A percentile compares a stretch with the other conserved stretches of the same genome.
Conservation (phyloP, 2,113 vertebrate genomes). For the Sisor rabdophorus region DNA sequence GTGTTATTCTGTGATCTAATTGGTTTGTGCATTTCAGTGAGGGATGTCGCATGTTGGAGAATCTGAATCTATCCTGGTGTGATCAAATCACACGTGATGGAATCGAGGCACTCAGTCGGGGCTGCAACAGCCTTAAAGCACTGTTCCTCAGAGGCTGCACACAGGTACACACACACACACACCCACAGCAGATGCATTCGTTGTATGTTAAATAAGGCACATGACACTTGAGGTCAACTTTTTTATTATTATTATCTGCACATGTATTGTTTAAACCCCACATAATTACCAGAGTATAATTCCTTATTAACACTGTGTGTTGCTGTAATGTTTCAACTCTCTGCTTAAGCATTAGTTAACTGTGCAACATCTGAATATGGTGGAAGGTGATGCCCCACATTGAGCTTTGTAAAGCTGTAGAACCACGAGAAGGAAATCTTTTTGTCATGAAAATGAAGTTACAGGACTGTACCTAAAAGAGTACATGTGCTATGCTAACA, state of each 20-base stretch:
- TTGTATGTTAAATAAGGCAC: too few relatives aligned
- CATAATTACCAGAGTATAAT: background rate
- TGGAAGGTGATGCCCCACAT: background rate
- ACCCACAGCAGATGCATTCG: constrained; percentile 1
- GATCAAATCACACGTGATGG: constrained; percentile 98
- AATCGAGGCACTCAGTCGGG: constrained; percentile 90
- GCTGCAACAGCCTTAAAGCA: constrained; percentile 84
- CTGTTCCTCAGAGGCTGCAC: constrained; percentile 96
- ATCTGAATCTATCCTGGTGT: constrained; percentile 98
- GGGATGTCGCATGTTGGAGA: constrained; percentile 93
- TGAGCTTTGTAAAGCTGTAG: background rate
- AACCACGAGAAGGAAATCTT: background rate
- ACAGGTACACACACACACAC: constrained; percentile 72
- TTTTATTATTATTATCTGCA: too few relatives aligned
- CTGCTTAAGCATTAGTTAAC: background rate
- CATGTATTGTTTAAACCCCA: background rate
- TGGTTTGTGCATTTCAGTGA: constrained; percentile 70
- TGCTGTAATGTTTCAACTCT: background rate
- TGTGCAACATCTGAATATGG: background rate
- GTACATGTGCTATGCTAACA: too few relatives aligned
- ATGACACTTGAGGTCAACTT: too few relatives aligned
- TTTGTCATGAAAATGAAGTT: too few relatives aligned
- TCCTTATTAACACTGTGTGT: background rate
- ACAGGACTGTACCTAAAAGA: too few relatives aligned
- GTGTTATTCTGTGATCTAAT: background rate